Percentiles rank a stretch among this genome's conserved stretches.
Conservation (phyloP, 1,140 invertebrate genomes). For the Carposina sasakii region DNA sequence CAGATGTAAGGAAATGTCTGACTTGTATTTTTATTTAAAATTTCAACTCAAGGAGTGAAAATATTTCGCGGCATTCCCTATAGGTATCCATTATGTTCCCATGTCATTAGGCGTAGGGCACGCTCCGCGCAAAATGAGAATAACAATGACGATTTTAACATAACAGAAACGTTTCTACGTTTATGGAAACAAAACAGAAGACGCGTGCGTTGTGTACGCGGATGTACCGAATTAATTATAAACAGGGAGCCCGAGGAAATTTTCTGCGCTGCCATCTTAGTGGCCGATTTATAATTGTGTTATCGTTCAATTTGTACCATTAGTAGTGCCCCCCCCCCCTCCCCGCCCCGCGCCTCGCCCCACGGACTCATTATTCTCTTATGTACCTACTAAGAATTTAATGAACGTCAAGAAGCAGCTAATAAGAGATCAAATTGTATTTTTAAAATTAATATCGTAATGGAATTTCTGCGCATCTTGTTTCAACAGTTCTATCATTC, state of each 20-base stretch:
- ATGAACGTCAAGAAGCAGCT: too few species aligned
- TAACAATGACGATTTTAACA: conserved; percentile 45
- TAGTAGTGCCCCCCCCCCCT: conserved; percentile 27
- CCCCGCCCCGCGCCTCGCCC: too few species aligned
- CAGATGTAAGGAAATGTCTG: too few species aligned
- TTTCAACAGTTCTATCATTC: too few species aligned
- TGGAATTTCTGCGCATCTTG: too few species aligned
- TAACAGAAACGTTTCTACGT: conserved; percentile 39
- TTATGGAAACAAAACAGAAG: conserved; percentile 58
- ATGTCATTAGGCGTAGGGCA: conserved; percentile 8
- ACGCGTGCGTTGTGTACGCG: conserved; percentile 41
- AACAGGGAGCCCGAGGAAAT: conserved; percentile 50
- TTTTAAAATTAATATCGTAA: too few species aligned
- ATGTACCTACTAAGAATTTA: too few species aligned
- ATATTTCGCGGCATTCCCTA: too few species aligned
- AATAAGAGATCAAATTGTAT: too few species aligned
- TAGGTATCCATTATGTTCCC: conserved; percentile 10
- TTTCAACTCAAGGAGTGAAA: too few species aligned
- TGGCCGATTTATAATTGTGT: conserved; percentile 46
- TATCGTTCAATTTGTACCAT: conserved; percentile 51
- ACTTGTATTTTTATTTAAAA: too few species aligned
- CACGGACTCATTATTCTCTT: too few species aligned
- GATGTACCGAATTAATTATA: conserved; percentile 65
- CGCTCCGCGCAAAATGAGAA: conserved; percentile 41
- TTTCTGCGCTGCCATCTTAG: conserved; percentile 26